Percentiles rank a stretch among this genome's conserved stretches.
Conservation (phyloP, 2,888 invertebrate species). For the Drepana falcataria region DNA sequence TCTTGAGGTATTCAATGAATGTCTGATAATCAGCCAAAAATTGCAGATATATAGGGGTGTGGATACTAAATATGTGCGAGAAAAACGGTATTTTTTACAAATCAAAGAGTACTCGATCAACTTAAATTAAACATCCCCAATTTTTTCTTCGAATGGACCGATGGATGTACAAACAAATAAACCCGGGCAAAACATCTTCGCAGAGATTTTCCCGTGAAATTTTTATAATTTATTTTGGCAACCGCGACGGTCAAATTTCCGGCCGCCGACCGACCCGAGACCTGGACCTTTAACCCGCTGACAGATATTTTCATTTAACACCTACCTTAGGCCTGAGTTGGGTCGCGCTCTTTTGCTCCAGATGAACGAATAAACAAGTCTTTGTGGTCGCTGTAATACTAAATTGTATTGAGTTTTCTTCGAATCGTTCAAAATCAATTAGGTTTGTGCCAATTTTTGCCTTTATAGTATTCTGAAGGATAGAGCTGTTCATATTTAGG, state of each 20-base stretch:
- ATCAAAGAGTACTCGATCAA: not conserved
- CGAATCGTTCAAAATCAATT: too few species aligned
- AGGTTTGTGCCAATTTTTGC: too few species aligned
- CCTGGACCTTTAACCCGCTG: conserved; percentile 24
- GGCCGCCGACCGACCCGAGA: conserved; percentile 17
- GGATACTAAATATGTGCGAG: too few species aligned
- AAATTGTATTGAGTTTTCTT: not conserved
- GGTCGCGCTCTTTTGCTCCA: conserved; percentile 18
- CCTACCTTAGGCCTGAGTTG: conserved; percentile 10
- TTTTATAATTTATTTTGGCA: conserved; percentile 29
- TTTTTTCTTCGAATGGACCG: not conserved
- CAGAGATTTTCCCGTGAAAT: conserved; percentile 7
- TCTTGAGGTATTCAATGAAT: too few species aligned
- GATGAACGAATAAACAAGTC: conserved; percentile 5
- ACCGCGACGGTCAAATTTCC: conserved; percentile 36
- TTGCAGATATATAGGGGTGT: too few species aligned
- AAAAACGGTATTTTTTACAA: too few species aligned
- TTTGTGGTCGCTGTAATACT: not conserved
- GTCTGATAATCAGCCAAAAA: too few species aligned
- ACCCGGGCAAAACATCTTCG: not conserved
- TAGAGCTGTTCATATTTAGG: too few species aligned
- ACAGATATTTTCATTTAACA: conserved; percentile 39
- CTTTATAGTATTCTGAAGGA: too few species aligned
- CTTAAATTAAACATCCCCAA: not conserved
- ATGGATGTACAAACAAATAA: not conserved